Evolutionary conservation across 2,888 invertebrate species (phyloP), one percentile per base, ranked within the genome.

Genomic region (Branchipolynoe longqiensis): DNA sequence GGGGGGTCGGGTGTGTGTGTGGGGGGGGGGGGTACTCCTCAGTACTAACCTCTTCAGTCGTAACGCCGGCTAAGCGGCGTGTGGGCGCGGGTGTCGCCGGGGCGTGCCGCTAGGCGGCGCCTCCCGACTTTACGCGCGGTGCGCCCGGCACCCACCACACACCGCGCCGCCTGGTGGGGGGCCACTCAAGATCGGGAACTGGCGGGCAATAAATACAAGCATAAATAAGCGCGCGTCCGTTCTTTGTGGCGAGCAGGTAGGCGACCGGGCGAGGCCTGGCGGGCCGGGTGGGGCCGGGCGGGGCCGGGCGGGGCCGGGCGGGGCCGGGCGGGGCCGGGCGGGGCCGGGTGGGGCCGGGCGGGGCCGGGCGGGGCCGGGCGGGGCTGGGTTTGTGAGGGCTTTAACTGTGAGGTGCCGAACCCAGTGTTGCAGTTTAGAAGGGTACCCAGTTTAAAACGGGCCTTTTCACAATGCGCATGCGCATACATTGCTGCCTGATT

Each of bases 221-320:
- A 78, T 78, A 78, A 78, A 78, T 78, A 78, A 78, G n/a, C 48
- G 48, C 78, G 48, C 48, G 41, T 78, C 78, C 48, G 48, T 78
- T 48, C 48, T 48, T 78, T 78, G 41, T 6, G 25, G 28, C 31
- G 54, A 28, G 8, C 62, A 62, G 62, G 62, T 25, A 28, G 62
- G 31, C 28, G 25, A 31, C 31, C 31, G 31, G 31, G 62, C 62
- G 25, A 48, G 8, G 48, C n/a, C n/a, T n/a, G n/a, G n/a, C n/a
- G n/a, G n/a, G n/a, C n/a, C n/a, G n/a, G n/a, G n/a, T n/a, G n/a
- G n/a, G n/a, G n/a, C n/a, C n/a, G n/a, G n/a, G n/a, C n/a, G n/a
- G n/a, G n/a, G n/a, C n/a, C n/a, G n/a, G n/a, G n/a, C n/a, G n/a
- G n/a, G n/a, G n/a, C n/a, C n/a, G n/a, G n/a, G n/a, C n/a, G n/a